phyloP scores from a whole-genome alignment of 2,797 vertebrate species.

The Sebastes ruberrimus region DNA sequence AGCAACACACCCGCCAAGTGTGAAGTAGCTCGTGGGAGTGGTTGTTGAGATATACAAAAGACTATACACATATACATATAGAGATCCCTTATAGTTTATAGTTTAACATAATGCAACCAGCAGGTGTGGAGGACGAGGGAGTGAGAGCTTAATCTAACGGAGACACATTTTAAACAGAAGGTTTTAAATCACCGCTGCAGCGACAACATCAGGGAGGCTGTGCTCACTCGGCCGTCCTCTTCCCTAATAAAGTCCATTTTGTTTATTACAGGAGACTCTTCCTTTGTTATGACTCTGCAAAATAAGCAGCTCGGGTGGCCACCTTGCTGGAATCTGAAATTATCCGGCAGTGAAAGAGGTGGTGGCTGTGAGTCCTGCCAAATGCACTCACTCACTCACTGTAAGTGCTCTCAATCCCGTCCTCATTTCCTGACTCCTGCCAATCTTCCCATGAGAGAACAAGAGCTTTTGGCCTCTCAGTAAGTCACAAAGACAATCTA shows the following conservation, averaged over 20 bases:
- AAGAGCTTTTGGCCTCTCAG: slow-evolving; percentile 32
- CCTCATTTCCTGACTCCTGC: slow-evolving; percentile 62
- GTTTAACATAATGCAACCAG: not conserved
- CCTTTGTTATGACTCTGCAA: slow-evolving; percentile 48
- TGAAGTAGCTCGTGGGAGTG: no score
- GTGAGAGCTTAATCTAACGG: slow-evolving; percentile 16
- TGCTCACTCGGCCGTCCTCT: not conserved
- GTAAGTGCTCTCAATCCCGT: slow-evolving; percentile 61
- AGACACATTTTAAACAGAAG: not conserved
- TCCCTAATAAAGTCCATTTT: not conserved
- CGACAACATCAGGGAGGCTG: not conserved
- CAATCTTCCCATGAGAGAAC: slow-evolving; percentile 49
- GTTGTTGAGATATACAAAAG: no score
- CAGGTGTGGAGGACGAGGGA: not conserved
- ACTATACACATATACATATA: not conserved
- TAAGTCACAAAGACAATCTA: slow-evolving; percentile 25
- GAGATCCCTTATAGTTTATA: not conserved
- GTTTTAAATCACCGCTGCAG: slow-evolving; percentile 8
- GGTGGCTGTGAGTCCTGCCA: slow-evolving; percentile 44
- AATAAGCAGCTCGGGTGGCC: slow-evolving; percentile 25
- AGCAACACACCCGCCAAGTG: no score
- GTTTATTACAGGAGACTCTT: slow-evolving; percentile 9
- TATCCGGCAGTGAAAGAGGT: slow-evolving; percentile 12
- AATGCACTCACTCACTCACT: slow-evolving; percentile 51
- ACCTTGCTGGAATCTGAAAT: slow-evolving; percentile 54